Base-by-base conservation (phyloP, 2,113 vertebrate genomes). In the Cheirogaleus medius region DNA sequence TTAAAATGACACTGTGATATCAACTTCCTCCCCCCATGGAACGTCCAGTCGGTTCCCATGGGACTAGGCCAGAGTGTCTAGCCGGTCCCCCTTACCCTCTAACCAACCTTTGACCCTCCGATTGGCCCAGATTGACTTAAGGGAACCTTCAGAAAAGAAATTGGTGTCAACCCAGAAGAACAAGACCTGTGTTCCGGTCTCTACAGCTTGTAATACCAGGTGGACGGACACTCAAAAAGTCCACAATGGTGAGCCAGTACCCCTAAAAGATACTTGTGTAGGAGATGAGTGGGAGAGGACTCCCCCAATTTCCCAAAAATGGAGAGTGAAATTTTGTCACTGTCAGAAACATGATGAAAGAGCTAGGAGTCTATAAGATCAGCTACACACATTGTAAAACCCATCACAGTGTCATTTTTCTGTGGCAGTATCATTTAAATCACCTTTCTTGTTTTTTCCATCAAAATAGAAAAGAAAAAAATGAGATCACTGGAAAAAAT, bases 381-480 rank as follows among this genome's bases (percentile, higher is more conserved):
- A 93, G 78, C 68, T 39, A 85, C 68, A 39, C 56, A 80, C 76
- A 81, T 64, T 58, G 82, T 76, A 25, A 81, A 47, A 56, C 66
- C 74, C 29, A 37, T 74, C 96, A 93, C 89, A 63, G 96, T 54
- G 18, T 73, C 49, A 56, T 87, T 95, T 76, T 87, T 77, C 85
- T 84, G 66, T 60, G 85, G 92, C 76, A 77, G 12, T 52, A 71
- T 84, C 69, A 34, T 58, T 87, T 87, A 86, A 87, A 52, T 81
- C 74, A 73, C 74, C 69, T 47, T n/a, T 52, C 34, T 18, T 11
- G n/a, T 29, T 49, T 37, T 37, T 32, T 8, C 13, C 68, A 76
- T 76, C 44, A 76, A 91, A 86, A 81, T 23, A 76, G 94, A 68
- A 82, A 96, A 66, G 49, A 69, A 85, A 60, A 7, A 84, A 93